Conservation (phyloP, 2,888 invertebrate species). For the Dendrolimus pini region DNA sequence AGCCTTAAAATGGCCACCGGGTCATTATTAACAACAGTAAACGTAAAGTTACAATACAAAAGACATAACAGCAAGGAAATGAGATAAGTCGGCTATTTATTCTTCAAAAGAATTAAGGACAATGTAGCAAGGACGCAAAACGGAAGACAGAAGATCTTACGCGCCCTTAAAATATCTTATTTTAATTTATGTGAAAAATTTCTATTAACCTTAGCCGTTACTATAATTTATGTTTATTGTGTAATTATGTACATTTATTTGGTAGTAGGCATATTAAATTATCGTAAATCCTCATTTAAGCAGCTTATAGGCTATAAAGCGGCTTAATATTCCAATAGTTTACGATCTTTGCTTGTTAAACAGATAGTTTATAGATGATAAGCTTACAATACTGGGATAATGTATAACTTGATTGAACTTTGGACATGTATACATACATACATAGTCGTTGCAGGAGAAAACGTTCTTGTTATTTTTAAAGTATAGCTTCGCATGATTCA, state of each 20-base stretch:
- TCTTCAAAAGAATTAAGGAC: conserved; percentile 35
- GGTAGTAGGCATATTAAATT: neutral
- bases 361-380: neutral
- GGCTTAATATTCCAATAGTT: neutral
- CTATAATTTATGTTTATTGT: neutral
- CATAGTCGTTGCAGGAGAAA: too few species aligned
- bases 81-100: conserved; percentile 39
- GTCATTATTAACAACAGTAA: neutral
- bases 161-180: neutral
- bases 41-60: conserved; percentile 35
- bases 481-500: too few species aligned
- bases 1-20: too few species aligned
- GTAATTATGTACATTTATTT: neutral
- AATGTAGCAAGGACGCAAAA: conserved; percentile 3
- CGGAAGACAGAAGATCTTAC: neutral
- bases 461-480: too few species aligned
- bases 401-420: too few species aligned
- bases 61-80: conserved; percentile 29
- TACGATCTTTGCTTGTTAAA: neutral
- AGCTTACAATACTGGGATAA: too few species aligned
- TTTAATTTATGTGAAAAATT: neutral
- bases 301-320: neutral
- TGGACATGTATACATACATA: too few species aligned
- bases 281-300: neutral
- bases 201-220: neutral